Percentiles rank a stretch among this genome's conserved stretches.
Evolutionary conservation across 2,797 vertebrate genomes (phyloP).

Genomic region (Coregonus ussuriensis): DNA sequence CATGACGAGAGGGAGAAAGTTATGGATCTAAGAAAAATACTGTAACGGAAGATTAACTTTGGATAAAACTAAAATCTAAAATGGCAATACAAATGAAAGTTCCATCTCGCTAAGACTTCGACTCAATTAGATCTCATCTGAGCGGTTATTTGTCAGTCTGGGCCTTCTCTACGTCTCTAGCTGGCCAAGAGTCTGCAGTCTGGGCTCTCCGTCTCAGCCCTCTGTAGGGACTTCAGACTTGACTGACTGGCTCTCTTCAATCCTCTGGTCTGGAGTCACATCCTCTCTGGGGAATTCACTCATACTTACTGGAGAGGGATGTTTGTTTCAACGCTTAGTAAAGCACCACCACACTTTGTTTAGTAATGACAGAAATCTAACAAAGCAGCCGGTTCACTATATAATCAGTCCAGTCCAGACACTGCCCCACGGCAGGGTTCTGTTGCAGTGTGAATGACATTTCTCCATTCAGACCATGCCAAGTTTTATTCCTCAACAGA

Average conservation of each 20-base stretch:
- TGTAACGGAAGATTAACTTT: conserved; percentile 18
- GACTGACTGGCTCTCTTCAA: no score
- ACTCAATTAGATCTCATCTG: background rate
- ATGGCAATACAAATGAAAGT: conserved; percentile 5
- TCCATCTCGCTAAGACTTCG: background rate
- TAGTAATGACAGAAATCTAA: background rate
- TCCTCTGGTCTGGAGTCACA: no score
- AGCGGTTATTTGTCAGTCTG: background rate
- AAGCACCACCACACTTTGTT: background rate
- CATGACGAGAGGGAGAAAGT: background rate
- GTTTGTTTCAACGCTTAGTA: background rate
- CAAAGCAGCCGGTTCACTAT: background rate
- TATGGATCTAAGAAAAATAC: conserved; percentile 1
- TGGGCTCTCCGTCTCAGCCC: no score
- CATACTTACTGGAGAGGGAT: no score
- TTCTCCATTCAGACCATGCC: conserved; percentile 35
- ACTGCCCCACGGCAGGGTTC: conserved; percentile 11
- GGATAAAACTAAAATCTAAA: background rate
- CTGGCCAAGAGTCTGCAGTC: no score
- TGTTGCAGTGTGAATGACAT: conserved; percentile 29
- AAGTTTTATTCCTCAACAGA: conserved; percentile 33
- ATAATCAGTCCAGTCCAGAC: conserved; percentile 12
- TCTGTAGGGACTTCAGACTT: no score
- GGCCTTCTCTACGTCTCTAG: no score
- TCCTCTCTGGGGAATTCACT: no score